These are phyloP conservation scores for Setipinna tenuifilis DNA, from an alignment of 2,797 vertebrate species.

Conservation along the genomic window DNA sequence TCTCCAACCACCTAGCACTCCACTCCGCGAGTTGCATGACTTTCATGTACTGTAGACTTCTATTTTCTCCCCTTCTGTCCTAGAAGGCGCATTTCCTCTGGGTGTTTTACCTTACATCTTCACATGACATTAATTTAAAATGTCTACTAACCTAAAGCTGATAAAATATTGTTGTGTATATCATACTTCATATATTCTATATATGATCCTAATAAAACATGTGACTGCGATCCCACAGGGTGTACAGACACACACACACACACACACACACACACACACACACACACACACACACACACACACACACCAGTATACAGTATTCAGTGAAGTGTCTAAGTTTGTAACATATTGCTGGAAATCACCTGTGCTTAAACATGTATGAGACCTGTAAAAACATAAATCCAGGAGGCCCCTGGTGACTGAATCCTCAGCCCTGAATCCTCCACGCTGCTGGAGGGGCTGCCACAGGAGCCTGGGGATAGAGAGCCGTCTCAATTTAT, in stretches of 20 bases:
- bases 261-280: no score
- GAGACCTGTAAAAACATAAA: not conserved
- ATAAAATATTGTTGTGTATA: not conserved
- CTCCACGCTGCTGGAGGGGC: not conserved
- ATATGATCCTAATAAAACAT: not conserved
- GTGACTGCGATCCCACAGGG: not conserved
- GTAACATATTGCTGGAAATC: not conserved
- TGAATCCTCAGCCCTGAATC: not conserved
- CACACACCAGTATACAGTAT: not conserved
- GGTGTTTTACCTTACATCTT: not conserved
- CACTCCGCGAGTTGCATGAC: not conserved
- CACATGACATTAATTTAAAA: not conserved
- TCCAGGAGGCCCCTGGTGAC: not conserved
- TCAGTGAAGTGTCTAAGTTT: not conserved
- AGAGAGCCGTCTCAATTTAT: not conserved
- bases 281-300: no score
- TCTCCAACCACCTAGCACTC: not conserved
- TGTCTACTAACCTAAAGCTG: not conserved
- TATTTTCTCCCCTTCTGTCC: not conserved
- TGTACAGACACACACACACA: not conserved
- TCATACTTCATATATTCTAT: no score
- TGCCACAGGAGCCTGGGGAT: not conserved
- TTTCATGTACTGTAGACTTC: not conserved
- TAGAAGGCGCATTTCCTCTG: not conserved
- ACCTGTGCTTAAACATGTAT: conserved; percentile 12